A percentile compares a stretch with the other conserved stretches of the same genome.
Evolutionary conservation across 2,797 vertebrate species (phyloP).

Genomic region (Huso huso): DNA sequence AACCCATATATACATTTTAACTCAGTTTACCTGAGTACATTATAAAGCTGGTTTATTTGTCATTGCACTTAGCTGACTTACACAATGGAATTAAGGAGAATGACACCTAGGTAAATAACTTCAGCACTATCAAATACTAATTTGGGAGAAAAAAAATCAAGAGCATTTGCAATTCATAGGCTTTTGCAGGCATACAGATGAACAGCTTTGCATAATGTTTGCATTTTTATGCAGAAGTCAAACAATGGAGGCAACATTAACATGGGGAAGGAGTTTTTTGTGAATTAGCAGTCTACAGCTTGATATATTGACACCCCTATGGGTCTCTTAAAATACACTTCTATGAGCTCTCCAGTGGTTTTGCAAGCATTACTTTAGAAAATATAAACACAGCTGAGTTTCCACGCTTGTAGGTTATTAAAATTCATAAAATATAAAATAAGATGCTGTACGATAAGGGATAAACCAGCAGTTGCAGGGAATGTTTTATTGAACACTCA

Average conservation of each 20-base stretch:
- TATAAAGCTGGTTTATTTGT: constrained; percentile 44
- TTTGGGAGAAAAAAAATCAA: constrained; percentile 20
- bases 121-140: constrained; percentile 45
- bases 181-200: constrained; percentile 17
- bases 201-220: constrained; percentile 19
- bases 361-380: constrained; percentile 66
- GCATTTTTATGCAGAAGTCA: constrained; percentile 1
- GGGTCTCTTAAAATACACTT: constrained; percentile 43
- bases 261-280: not conserved
- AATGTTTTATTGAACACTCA: constrained; percentile 13
- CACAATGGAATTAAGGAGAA: constrained; percentile 45
- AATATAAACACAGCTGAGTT: constrained; percentile 62
- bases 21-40: constrained; percentile 26
- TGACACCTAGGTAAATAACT: constrained; percentile 32
- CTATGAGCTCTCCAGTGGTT: constrained; percentile 60
- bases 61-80: constrained; percentile 31
- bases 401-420: constrained; percentile 66
- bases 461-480: constrained; percentile 11
- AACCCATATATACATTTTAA: too few species aligned
- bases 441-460: constrained; percentile 49
- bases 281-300: constrained; percentile 3
- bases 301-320: constrained; percentile 32
- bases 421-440: constrained; percentile 68
- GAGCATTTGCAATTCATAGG: constrained; percentile 18
- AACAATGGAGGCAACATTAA: constrained; percentile 9